phyloP scores from a whole-genome alignment of 2,113 vertebrate species.

The Percopsis transmontana region DNA sequence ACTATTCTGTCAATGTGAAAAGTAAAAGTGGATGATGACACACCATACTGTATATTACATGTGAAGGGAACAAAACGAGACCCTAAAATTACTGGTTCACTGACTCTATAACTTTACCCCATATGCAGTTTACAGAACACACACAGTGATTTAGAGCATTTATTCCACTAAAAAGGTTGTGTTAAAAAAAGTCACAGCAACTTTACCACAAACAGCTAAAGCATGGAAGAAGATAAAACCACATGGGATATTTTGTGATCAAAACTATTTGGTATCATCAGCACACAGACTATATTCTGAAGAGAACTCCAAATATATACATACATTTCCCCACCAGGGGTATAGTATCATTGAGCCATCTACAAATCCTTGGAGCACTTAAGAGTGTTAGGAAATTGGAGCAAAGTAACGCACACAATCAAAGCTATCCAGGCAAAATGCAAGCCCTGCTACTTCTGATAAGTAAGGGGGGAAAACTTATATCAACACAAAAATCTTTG shows the following conservation, averaged over 20 bases:
- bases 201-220: conserved; percentile 21
- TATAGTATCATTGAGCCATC: conserved; percentile 19
- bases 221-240: conserved; percentile 1
- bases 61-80: too few relatives aligned
- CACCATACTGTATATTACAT: too few relatives aligned
- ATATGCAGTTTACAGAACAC: not conserved
- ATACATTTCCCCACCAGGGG: too few relatives aligned
- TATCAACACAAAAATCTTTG: conserved; percentile 35
- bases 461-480: conserved; percentile 33
- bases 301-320: too few relatives aligned
- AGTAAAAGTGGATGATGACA: too few relatives aligned
- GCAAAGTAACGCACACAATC: conserved; percentile 11
- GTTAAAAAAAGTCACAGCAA: conserved; percentile 19
- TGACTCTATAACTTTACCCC: conserved; percentile 4
- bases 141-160: conserved; percentile 1
- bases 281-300: too few relatives aligned
- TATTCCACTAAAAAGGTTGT: conserved; percentile 14
- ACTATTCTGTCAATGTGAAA: too few relatives aligned
- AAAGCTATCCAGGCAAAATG: not conserved
- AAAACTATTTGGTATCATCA: too few relatives aligned
- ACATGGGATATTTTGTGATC: conserved; percentile 1
- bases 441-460: conserved; percentile 11
- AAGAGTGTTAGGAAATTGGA: not conserved
- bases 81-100: conserved; percentile 5
- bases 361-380: conserved; percentile 22